These are phyloP conservation scores for Alligator sinensis DNA, from an alignment of 2,113 vertebrate genomes.

Conservation along the genomic window DNA sequence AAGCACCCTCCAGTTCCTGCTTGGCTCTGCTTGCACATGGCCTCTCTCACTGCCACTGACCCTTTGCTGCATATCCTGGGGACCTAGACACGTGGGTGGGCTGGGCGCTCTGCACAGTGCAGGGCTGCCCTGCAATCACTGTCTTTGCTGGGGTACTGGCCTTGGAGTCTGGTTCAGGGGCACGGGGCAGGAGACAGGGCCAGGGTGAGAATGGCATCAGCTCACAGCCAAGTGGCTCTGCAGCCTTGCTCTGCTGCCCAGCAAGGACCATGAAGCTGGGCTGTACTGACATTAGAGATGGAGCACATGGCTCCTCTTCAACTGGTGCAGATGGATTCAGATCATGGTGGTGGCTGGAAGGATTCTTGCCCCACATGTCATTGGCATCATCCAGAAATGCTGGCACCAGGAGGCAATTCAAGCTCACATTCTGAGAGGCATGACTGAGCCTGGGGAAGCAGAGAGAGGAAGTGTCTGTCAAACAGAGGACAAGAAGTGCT, in stretches of 20 bases:
- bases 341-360: too few relatives aligned
- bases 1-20: background rate
- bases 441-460: background rate
- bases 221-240: background rate
- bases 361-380: too few relatives aligned
- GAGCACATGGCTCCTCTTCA: background rate
- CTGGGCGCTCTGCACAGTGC: background rate
- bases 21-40: background rate
- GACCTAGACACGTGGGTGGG: too few relatives aligned
- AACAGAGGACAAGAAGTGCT: background rate
- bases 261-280: background rate
- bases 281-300: background rate
- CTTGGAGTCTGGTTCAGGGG: background rate
- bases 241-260: rapidly evolving
- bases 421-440: background rate
- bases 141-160: background rate
- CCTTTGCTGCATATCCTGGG: background rate
- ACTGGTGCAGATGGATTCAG: too few relatives aligned
- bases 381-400: background rate
- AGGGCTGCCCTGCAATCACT: background rate
- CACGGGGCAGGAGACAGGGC: background rate
- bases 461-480: background rate
- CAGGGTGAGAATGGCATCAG: background rate
- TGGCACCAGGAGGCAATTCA: background rate
- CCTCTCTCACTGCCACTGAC: background rate